Percentiles rank a stretch among this genome's conserved stretches.
These are phyloP conservation scores for Amia ocellicauda DNA, from an alignment of 2,113 vertebrate genomes.

Conservation along the genomic window DNA sequence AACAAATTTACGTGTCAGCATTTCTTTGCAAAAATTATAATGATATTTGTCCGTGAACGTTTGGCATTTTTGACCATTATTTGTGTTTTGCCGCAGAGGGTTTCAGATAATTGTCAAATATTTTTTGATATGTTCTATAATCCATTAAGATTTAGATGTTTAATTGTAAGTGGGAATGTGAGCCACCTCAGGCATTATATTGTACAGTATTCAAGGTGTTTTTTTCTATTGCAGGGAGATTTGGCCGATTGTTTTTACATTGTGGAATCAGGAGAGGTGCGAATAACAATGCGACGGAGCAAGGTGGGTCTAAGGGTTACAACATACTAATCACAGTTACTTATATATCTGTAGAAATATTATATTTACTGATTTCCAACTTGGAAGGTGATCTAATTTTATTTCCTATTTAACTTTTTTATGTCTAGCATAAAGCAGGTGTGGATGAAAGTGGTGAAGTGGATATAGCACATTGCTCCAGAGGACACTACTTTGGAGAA, in stretches of 20 bases:
- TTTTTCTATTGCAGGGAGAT: slow-evolving; percentile 75
- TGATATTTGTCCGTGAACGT: too few relatives aligned
- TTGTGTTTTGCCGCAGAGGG: too few relatives aligned
- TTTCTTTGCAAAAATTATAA: too few relatives aligned
- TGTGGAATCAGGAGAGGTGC: slow-evolving; percentile 95
- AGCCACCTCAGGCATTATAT: background rate
- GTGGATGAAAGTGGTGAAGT: slow-evolving; percentile 77
- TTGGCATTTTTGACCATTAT: too few relatives aligned
- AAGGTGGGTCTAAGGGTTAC: slow-evolving; percentile 68
- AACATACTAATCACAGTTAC: background rate
- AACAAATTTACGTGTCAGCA: too few relatives aligned
- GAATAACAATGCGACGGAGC: slow-evolving; percentile 93
- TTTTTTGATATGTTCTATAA: too few relatives aligned
- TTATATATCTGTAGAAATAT: background rate
- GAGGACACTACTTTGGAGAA: slow-evolving; percentile 97
- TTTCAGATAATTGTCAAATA: too few relatives aligned
- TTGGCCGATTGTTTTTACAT: slow-evolving; percentile 95
- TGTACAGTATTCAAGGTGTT: too few relatives aligned
- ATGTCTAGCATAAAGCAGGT: slow-evolving; percentile 61
- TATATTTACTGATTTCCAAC: too few relatives aligned
- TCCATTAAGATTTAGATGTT: too few relatives aligned
- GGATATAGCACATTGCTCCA: slow-evolving; percentile 85
- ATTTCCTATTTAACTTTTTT: background rate
- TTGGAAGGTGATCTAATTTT: background rate
- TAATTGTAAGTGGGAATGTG: too few relatives aligned